Evolutionary conservation across 1,140 invertebrate species (phyloP), one percentile per base, ranked within the genome.

Genomic region (Plutomurus gul): DNA sequence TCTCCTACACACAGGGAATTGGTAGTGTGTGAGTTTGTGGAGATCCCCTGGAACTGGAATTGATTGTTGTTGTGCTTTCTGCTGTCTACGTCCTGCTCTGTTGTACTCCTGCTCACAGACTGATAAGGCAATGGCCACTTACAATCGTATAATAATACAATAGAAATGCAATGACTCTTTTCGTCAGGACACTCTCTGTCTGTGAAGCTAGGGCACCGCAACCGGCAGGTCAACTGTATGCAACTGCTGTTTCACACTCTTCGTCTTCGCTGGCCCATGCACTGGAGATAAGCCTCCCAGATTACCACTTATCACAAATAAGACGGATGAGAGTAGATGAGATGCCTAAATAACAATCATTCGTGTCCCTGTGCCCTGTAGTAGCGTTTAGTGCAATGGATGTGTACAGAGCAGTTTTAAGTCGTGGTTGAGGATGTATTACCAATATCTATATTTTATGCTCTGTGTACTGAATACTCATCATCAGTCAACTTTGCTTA

Each of bases 1-100:
- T 13, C 25, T 65, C 5, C n/a, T 65, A 27, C n/a, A n/a, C n/a
- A 4, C n/a, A 65, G 16, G 30, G 11, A 43, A 43, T 13, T 13
- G 39, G 39, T 13, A 1, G n/a, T 13, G 39, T n/a, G 6, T 13
- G 36, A 33, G 56, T n/a, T n/a, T n/a, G 20, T 49, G 46, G 20
- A 65, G 56, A 65, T 65, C 56, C 56, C 56, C 56, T 65, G 56
- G 56, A 65, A 65, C 56, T 65, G 56, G 56, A 65, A 65, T 65
- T 65, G 56, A 65, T 65, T 65, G 56, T 30, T 33, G 10, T 36
- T 65, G n/a, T n/a, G n/a, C n/a, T n/a, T n/a, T n/a, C n/a, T n/a
- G n/a, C n/a, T n/a, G n/a, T n/a, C n/a, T n/a, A n/a, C n/a, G n/a
- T n/a, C n/a, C n/a, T n/a, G n/a, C n/a, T n/a, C n/a, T n/a, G n/a